These are phyloP conservation scores for Pteria penguin DNA, from an alignment of 2,888 invertebrate species.

Conservation along the genomic window DNA sequence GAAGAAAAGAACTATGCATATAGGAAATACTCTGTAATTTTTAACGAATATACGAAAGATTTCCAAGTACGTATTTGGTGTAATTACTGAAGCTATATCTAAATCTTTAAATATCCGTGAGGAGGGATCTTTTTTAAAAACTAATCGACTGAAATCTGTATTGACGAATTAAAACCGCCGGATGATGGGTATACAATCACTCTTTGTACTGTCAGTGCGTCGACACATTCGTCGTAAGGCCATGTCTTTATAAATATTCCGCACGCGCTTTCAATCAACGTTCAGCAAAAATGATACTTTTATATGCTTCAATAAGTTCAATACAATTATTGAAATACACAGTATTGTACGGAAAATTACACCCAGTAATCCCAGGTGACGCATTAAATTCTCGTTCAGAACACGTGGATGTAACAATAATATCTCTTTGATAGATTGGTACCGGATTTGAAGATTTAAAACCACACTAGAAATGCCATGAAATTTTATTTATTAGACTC, in stretches of 20 bases:
- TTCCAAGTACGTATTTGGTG: too few species aligned
- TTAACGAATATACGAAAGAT: too few species aligned
- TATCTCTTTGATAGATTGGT: neutral
- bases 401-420: neutral
- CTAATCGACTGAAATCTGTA: too few species aligned
- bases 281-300: too few species aligned
- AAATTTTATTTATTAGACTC: neutral
- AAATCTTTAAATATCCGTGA: too few species aligned
- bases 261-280: neutral
- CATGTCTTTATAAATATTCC: neutral
- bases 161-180: too few species aligned
- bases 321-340: neutral
- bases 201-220: too few species aligned
- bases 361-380: neutral
- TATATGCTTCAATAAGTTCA: neutral
- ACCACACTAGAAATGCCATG: neutral
- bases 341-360: neutral
- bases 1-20: too few species aligned
- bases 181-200: too few species aligned
- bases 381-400: neutral
- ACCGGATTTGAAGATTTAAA: neutral
- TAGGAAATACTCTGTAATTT: too few species aligned
- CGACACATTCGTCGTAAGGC: neutral
- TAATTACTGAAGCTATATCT: too few species aligned
- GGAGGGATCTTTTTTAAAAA: too few species aligned